A percentile compares a stretch with the other conserved stretches of the same genome.
Evolutionary conservation across 2,113 vertebrate genomes (phyloP).

Genomic region (Regulus satrapa): DNA sequence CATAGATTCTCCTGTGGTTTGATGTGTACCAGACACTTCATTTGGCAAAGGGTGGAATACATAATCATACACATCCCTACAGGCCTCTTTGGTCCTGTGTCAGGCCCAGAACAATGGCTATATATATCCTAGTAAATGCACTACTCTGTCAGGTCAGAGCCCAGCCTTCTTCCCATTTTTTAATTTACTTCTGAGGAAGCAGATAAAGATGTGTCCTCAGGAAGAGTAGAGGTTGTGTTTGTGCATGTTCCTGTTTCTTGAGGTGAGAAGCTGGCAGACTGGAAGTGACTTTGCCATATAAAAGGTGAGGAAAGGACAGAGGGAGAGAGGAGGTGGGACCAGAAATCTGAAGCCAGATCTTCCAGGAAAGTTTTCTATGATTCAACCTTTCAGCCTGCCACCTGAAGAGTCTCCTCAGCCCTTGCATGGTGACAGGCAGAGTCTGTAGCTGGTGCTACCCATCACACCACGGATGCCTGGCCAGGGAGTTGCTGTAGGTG

Average conservation of each 20-base stretch:
- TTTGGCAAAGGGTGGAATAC: background rate
- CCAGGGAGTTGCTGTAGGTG: background rate
- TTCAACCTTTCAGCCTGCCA: background rate
- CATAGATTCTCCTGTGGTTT: background rate
- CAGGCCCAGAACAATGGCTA: background rate
- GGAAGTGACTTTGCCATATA: background rate
- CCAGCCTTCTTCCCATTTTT: background rate
- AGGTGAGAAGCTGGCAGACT: slow-evolving; percentile 23
- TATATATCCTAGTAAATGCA: background rate
- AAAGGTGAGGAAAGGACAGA: background rate
- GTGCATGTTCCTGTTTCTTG: background rate
- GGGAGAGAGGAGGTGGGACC: background rate
- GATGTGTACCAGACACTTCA: background rate
- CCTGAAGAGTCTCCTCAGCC: background rate
- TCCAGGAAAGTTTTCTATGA: background rate
- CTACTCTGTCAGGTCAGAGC: background rate
- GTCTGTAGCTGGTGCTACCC: background rate
- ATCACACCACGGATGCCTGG: background rate
- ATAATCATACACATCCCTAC: background rate
- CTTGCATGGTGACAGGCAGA: background rate
- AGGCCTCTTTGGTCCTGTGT: background rate
- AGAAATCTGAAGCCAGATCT: background rate
- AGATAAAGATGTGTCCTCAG: background rate
- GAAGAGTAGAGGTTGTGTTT: background rate
- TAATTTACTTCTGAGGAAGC: background rate